Conservation (phyloP, 2,113 vertebrate species). For the Vanacampus margaritifer region DNA sequence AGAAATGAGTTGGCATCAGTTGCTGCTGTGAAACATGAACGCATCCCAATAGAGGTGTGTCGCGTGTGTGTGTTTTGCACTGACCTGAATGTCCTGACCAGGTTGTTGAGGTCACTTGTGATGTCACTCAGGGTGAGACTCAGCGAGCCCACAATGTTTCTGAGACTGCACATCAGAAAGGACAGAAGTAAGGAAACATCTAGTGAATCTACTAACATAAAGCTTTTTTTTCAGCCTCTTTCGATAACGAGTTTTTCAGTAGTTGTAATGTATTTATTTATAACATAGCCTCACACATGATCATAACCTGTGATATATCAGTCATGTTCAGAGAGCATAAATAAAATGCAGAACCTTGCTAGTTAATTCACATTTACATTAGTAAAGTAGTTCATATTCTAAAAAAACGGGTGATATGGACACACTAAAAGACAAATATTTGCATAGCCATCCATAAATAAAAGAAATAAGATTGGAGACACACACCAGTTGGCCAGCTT, state of each 20-base stretch:
- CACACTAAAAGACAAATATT: neutral
- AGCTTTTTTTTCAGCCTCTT: neutral
- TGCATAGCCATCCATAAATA: neutral
- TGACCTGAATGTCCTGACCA: constrained; percentile 90
- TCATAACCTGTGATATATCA: too few species aligned
- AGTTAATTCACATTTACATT: neutral
- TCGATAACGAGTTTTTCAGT: neutral
- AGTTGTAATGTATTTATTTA: neutral
- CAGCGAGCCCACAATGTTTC: constrained; percentile 79
- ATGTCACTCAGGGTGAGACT: constrained; percentile 79
- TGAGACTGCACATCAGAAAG: constrained; percentile 70
- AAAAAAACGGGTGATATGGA: neutral
- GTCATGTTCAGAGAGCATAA: too few species aligned
- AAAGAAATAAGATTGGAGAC: constrained; percentile 1
- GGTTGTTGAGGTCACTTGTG: constrained; percentile 80
- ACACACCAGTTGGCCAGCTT: constrained; percentile 85
- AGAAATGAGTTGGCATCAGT: neutral
- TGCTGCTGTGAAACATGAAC: constrained; percentile 2
- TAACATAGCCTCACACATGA: too few species aligned
- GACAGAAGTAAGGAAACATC: neutral
- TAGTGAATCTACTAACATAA: neutral
- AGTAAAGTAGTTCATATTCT: neutral
- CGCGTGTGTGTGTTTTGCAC: constrained; percentile 2
- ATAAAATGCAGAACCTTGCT: neutral
- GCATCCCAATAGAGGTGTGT: neutral